These are phyloP conservation scores for Conus canariensis DNA, from an alignment of 2,888 invertebrate species.

Conservation along the genomic window DNA sequence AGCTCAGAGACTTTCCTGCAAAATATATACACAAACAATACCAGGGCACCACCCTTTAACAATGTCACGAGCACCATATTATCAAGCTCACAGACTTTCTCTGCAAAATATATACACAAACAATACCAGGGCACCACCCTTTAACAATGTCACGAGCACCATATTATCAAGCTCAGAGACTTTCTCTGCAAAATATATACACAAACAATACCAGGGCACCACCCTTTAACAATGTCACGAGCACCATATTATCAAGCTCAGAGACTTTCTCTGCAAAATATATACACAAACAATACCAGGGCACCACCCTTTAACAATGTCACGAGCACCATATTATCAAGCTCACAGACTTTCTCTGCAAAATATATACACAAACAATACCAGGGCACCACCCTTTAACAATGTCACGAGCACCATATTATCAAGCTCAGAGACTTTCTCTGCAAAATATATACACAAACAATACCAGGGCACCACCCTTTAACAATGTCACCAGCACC, in stretches of 20 bases:
- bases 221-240: too few species aligned
- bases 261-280: too few species aligned
- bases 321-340: not conserved
- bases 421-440: too few species aligned
- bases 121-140: not conserved
- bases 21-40: too few species aligned
- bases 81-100: not conserved
- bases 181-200: not conserved
- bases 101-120: too few species aligned
- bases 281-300: too few species aligned
- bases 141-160: constrained; percentile 86
- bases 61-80: not conserved
- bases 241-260: too few species aligned
- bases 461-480: not conserved
- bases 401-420: too few species aligned
- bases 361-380: not conserved
- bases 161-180: not conserved
- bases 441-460: too few species aligned
- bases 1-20: constrained; percentile 82
- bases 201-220: not conserved
- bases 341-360: not conserved
- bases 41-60: not conserved
- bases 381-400: too few species aligned
- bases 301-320: constrained; percentile 85
- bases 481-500: constrained; percentile 86